phyloP scores from a whole-genome alignment of 2,797 vertebrate genomes.

The Telmatherina bonti region DNA sequence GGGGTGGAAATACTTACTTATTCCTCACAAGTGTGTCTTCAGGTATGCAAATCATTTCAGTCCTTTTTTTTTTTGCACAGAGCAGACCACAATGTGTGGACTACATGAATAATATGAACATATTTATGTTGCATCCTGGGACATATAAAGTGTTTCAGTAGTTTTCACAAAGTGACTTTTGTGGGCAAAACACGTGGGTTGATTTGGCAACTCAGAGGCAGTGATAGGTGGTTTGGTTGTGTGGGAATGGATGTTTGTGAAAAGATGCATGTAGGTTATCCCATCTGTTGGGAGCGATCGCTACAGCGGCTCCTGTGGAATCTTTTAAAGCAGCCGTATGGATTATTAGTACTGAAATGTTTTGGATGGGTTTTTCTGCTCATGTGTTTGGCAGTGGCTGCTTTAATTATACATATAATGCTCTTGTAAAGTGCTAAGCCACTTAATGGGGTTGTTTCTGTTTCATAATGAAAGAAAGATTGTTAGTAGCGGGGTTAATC shows the following conservation, averaged over 20 bases:
- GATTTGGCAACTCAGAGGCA: not conserved
- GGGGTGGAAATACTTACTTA: not conserved
- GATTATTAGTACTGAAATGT: not conserved
- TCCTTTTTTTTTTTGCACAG: not conserved
- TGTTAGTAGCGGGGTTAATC: not conserved
- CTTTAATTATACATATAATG: not conserved
- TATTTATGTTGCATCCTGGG: not conserved
- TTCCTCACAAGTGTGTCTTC: not conserved
- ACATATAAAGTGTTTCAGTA: not conserved
- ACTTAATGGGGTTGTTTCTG: not conserved
- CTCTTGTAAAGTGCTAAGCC: not conserved
- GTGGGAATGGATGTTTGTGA: not conserved
- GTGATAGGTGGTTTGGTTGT: not conserved
- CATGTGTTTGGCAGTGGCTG: not conserved
- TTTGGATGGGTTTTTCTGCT: conserved; percentile 1
- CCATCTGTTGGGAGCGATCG: not conserved
- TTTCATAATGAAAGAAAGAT: not conserved
- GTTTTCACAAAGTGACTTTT: not conserved
- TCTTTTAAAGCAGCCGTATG: not conserved
- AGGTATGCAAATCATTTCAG: not conserved
- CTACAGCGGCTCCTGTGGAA: too few species aligned
- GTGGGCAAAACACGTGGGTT: not conserved
- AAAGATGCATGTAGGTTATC: not conserved
- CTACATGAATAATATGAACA: not conserved
- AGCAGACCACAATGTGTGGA: not conserved